These are phyloP conservation scores for Sebastes itinus DNA, from an alignment of 2,797 vertebrate species.

Conservation along the genomic window DNA sequence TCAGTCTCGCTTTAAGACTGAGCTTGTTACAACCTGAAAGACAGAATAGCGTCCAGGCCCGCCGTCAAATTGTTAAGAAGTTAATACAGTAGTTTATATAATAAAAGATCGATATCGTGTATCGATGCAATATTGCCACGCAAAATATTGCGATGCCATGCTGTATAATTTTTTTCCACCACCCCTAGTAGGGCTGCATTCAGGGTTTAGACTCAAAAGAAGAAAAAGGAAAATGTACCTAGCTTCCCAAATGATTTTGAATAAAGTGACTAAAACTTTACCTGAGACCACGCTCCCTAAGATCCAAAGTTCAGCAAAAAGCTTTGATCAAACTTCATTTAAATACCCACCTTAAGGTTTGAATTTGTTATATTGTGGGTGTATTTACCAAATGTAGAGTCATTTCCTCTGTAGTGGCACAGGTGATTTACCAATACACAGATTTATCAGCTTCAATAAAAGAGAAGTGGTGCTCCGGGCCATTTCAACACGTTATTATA, in stretches of 20 bases:
- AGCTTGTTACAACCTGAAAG: too few relatives aligned
- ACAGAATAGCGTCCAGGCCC: too few relatives aligned
- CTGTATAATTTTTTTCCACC: too few relatives aligned
- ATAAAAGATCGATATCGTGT: too few relatives aligned
- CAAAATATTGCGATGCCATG: too few relatives aligned
- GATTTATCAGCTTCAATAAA: conserved; percentile 48
- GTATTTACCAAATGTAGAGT: conserved; percentile 11
- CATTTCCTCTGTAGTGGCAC: neutral
- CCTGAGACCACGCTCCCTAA: neutral
- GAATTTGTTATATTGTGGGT: neutral
- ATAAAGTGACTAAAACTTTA: neutral
- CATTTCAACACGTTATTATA: conserved; percentile 45
- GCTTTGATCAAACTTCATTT: neutral
- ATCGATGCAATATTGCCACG: too few relatives aligned
- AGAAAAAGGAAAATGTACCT: neutral
- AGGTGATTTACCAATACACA: conserved; percentile 23
- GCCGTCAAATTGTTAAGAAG: too few relatives aligned
- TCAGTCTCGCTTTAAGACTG: too few relatives aligned
- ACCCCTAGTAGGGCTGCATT: neutral
- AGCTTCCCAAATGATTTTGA: neutral
- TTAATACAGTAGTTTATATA: too few relatives aligned
- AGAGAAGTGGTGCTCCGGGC: conserved; percentile 35
- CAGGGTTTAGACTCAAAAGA: neutral
- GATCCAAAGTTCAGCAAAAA: neutral
- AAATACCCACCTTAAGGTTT: neutral